These are phyloP conservation scores for Chromis chromis DNA, from an alignment of 2,797 vertebrate species.

Conservation along the genomic window DNA sequence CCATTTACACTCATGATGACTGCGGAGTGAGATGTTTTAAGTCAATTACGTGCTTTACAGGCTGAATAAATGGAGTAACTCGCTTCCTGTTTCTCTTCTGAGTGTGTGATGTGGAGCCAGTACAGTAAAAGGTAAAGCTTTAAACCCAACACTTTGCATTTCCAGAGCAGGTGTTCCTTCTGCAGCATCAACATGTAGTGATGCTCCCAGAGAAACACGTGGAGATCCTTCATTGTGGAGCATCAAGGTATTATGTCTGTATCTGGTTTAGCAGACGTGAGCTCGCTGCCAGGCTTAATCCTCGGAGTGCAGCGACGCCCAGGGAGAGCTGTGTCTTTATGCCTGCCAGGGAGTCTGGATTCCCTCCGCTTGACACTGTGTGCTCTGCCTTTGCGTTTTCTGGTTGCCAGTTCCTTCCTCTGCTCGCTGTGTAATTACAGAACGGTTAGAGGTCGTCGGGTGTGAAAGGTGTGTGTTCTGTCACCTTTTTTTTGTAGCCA, in stretches of 20 bases:
- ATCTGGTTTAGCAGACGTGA: constrained; percentile 72
- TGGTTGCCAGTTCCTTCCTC: constrained; percentile 60
- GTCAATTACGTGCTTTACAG: constrained; percentile 62
- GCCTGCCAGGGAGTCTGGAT: constrained; percentile 74
- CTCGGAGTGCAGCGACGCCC: constrained; percentile 51
- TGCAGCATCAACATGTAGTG: constrained; percentile 19
- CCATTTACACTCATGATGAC: constrained; percentile 39
- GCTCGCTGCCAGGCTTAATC: constrained; percentile 69
- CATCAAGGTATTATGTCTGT: constrained; percentile 67
- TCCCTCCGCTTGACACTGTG: constrained; percentile 66
- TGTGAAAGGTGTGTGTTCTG: not conserved
- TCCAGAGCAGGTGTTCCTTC: constrained; percentile 45
- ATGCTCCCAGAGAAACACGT: not conserved
- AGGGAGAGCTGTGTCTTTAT: constrained; percentile 63
- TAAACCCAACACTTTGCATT: not conserved
- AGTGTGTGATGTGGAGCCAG: constrained; percentile 55
- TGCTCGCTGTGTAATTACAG: constrained; percentile 55
- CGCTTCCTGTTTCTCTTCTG: constrained; percentile 60
- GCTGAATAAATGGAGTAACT: constrained; percentile 55
- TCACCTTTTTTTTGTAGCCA: no score
- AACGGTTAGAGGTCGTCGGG: constrained; percentile 52
- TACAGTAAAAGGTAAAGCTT: constrained; percentile 47
- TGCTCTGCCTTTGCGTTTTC: constrained; percentile 46
- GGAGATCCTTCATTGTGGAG: constrained; percentile 34
- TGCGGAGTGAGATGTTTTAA: constrained; percentile 45